Evolutionary conservation across 1,140 invertebrate genomes (phyloP).

Genomic region (Apocrypta bakeri): DNA sequence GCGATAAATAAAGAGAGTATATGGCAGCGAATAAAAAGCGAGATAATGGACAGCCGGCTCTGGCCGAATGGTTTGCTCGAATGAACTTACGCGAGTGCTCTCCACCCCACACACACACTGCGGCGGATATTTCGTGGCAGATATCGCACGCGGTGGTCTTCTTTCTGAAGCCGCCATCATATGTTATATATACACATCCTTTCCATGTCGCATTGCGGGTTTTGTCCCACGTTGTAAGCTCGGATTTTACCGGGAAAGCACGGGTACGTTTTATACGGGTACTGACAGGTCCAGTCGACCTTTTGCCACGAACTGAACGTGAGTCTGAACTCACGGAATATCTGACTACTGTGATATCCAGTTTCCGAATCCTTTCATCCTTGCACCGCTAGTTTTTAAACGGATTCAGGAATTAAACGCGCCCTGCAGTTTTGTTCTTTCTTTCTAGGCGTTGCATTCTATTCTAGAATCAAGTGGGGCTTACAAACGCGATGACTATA

Average conservation of each 20-base stretch:
- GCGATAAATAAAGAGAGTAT: slow-evolving; percentile 35
- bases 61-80: not conserved
- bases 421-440: too few species aligned
- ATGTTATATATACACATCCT: not conserved
- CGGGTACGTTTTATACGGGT: not conserved
- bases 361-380: not conserved
- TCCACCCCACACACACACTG: not conserved
- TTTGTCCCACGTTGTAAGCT: not conserved
- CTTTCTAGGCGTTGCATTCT: too few species aligned
- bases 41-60: slow-evolving; percentile 34
- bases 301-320: slow-evolving; percentile 19
- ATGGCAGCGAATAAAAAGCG: slow-evolving; percentile 6
- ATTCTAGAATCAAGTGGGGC: too few species aligned
- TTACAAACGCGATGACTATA: too few species aligned
- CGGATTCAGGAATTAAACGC: too few species aligned
- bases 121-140: slow-evolving; percentile 5
- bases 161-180: not conserved
- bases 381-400: too few species aligned
- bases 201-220: not conserved
- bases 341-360: not conserved
- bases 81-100: not conserved
- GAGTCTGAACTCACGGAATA: not conserved
- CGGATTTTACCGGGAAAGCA: slow-evolving; percentile 20
- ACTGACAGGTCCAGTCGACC: not conserved
- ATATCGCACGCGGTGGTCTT: slow-evolving; percentile 2